Conservation (phyloP, 2,888 invertebrate species). For the Eupithecia tripunctaria region DNA sequence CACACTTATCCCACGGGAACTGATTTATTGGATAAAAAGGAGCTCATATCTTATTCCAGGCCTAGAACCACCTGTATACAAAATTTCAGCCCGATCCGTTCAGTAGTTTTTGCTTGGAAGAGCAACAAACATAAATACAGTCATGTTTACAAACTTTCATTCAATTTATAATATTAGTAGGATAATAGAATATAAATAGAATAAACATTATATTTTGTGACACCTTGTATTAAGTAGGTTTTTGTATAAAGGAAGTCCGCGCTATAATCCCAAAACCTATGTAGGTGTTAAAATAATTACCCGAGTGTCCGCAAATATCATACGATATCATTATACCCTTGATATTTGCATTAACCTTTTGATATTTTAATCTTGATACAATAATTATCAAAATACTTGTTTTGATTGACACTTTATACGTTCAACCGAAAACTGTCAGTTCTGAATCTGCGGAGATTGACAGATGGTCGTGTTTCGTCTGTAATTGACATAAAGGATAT, state of each 20-base stretch:
- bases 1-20: no score
- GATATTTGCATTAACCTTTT: slow-evolving; percentile 18
- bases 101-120: no score
- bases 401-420: slow-evolving; percentile 45
- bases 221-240: neutral
- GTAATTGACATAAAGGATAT: slow-evolving; percentile 73
- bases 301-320: neutral
- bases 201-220: no score
- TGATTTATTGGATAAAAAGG: no score
- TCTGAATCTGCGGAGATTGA: slow-evolving; percentile 48
- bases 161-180: no score
- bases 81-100: no score
- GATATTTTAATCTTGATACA: slow-evolving; percentile 22
- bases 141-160: no score
- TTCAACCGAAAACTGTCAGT: slow-evolving; percentile 58
- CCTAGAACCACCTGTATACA: no score
- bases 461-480: slow-evolving; percentile 75
- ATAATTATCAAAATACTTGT: slow-evolving; percentile 24
- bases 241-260: neutral
- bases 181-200: no score
- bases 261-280: neutral
- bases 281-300: neutral
- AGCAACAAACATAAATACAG: no score
- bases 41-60: no score
- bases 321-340: neutral